Percentiles rank a stretch among this genome's conserved stretches.
Conservation (phyloP, 2,888 invertebrate species). For the Thysanoteuthis rhombus region DNA sequence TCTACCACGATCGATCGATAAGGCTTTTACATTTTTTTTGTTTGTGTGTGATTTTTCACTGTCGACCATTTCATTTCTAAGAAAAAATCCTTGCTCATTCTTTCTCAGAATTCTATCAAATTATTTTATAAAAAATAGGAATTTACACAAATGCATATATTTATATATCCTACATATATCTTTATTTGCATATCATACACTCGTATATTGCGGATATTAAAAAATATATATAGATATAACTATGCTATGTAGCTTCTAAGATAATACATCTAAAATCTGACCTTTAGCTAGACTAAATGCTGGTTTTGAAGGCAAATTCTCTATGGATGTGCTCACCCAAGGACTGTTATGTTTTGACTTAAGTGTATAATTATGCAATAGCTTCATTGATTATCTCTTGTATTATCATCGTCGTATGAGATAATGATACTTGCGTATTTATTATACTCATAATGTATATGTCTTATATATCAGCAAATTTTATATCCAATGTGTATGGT, state of each 20-base stretch:
- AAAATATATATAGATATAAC: background rate
- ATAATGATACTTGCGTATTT: background rate
- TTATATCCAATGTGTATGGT: background rate
- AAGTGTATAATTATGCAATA: background rate
- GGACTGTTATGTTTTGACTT: background rate
- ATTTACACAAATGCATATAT: slow-evolving; percentile 12
- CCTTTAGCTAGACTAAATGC: background rate
- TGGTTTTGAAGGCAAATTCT: background rate
- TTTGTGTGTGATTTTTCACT: background rate
- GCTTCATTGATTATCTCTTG: background rate
- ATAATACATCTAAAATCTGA: background rate
- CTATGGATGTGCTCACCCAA: background rate
- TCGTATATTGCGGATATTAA: background rate
- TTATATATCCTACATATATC: background rate
- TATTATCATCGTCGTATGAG: background rate
- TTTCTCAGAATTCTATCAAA: background rate
- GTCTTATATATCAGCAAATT: background rate
- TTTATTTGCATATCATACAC: background rate
- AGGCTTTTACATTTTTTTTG: background rate
- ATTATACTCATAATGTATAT: background rate
- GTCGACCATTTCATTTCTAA: slow-evolving; percentile 13
- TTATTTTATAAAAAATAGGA: background rate
- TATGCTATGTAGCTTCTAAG: background rate
- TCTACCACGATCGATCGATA: background rate
- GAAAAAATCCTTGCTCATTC: background rate